Evolutionary conservation across 2,113 vertebrate genomes (phyloP).

Genomic region (Puma concolor): DNA sequence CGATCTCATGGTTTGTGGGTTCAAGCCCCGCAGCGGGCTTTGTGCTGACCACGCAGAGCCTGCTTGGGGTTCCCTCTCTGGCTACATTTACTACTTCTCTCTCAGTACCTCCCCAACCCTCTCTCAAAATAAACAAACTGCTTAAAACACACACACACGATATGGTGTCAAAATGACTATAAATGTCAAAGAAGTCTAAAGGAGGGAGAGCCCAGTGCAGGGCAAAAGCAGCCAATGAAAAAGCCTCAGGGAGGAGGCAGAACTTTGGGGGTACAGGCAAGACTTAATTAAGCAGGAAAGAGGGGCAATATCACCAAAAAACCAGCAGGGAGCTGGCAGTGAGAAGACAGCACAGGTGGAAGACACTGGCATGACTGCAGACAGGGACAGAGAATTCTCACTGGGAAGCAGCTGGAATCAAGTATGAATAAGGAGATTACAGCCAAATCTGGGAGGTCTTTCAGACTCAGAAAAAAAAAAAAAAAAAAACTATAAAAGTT

Average conservation of each 20-base stretch:
- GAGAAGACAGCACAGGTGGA: neutral
- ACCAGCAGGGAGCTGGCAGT: neutral
- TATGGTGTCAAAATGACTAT: neutral
- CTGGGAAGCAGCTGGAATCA: neutral
- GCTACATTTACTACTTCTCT: too few species aligned
- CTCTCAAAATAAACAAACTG: too few species aligned
- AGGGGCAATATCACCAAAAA: neutral
- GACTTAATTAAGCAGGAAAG: neutral
- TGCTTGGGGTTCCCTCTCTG: too few species aligned
- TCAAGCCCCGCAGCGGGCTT: too few species aligned
- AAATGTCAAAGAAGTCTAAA: neutral
- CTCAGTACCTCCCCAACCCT: too few species aligned
- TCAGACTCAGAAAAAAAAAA: neutral
- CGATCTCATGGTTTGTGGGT: too few species aligned
- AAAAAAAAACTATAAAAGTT: neutral
- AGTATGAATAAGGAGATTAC: neutral
- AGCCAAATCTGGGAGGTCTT: neutral
- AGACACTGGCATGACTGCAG: neutral
- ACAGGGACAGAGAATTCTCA: neutral
- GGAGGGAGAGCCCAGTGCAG: neutral
- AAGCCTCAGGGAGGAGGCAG: neutral
- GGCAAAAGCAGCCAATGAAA: neutral
- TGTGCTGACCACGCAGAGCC: too few species aligned
- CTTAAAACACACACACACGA: too few species aligned
- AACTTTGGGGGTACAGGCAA: neutral